Evolutionary conservation across 2,797 vertebrate species (phyloP), one percentile per base, ranked within the genome.

Genomic region (Phrynocephalus forsythii): DNA sequence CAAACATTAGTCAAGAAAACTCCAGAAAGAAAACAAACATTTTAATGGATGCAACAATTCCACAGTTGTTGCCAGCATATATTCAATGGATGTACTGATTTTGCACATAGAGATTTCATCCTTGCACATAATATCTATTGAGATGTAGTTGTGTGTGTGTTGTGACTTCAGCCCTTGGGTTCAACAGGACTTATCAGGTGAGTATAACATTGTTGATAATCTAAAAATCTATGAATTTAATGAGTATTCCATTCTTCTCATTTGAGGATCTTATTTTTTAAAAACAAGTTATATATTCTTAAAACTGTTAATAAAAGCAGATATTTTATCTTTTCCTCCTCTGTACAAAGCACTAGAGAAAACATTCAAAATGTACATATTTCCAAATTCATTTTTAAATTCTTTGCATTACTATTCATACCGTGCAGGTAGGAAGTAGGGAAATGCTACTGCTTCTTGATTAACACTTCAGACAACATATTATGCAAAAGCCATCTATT

Each of bases 341-440:
- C 92, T 87, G 85, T 78, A 91, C 11, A 77, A 56, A 89, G 89
- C 88, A 82, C 30, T 89, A 84, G 87, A 90, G 69, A 88, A 92
- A 94, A 73, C 94, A 85, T 93, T 94, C 91, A 87, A 94, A 95
- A 92, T 91, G 83, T 92, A 80, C 86, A 86, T 91, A 94, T 94
- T 88, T 87, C 92, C 81, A 72, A 50, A 87, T 86, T 86, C 79
- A 44, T 89, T 90, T 94, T 82, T 91, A 93, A 88, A 82, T 79
- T 91, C 79, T 91, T 94, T 87, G 87, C 79, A 92, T 89, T 91
- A 93, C 92, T 94, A 90, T 91, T 93, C 91, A 93, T 90, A 91
- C 88, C 93, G 91, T 90, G 79, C 90, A 88, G 91, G 92, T 88
- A 93, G 15, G 82, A 91, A 90, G 88, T 75, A 90, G 84, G 91